Evolutionary conservation across 1,140 invertebrate species (phyloP).

Genomic region (Manduca sexta): DNA sequence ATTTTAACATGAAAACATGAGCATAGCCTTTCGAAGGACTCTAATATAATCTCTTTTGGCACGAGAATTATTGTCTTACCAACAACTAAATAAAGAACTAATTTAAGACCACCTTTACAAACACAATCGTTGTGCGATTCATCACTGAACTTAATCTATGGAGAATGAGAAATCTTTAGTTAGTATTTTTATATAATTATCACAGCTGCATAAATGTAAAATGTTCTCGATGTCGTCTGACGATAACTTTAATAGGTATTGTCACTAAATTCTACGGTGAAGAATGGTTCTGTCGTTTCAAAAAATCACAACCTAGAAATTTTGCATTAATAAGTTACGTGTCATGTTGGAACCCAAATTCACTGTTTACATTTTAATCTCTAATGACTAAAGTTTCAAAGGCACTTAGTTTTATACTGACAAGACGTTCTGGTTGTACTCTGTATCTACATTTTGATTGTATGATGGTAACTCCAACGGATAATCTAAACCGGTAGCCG

Average conservation of each 20-base stretch:
- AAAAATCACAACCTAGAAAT: slow-evolving; percentile 54
- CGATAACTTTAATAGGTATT: not conserved
- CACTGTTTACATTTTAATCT: slow-evolving; percentile 49
- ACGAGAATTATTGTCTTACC: no score
- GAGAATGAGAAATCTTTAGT: slow-evolving; percentile 1
- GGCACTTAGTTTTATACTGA: slow-evolving; percentile 67
- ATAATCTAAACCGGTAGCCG: slow-evolving; percentile 30
- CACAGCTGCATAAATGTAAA: slow-evolving; percentile 6
- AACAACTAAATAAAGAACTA: no score
- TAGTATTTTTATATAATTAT: not conserved
- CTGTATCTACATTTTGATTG: slow-evolving; percentile 66
- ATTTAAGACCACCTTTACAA: no score
- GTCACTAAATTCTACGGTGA: slow-evolving; percentile 2
- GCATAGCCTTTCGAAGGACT: no score
- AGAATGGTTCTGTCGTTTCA: not conserved
- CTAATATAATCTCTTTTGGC: no score
- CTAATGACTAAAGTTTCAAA: slow-evolving; percentile 69
- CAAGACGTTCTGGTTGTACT: slow-evolving; percentile 66
- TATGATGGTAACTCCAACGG: slow-evolving; percentile 68
- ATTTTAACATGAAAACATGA: no score
- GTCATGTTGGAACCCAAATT: slow-evolving; percentile 28
- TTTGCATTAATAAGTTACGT: slow-evolving; percentile 42
- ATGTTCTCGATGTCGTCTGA: slow-evolving; percentile 10
- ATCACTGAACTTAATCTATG: slow-evolving; percentile 1
- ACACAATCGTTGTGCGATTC: no score